A percentile compares a stretch with the other conserved stretches of the same genome.
phyloP scores from a whole-genome alignment of 2,113 vertebrate species.

The Ailuropoda melanoleuca region DNA sequence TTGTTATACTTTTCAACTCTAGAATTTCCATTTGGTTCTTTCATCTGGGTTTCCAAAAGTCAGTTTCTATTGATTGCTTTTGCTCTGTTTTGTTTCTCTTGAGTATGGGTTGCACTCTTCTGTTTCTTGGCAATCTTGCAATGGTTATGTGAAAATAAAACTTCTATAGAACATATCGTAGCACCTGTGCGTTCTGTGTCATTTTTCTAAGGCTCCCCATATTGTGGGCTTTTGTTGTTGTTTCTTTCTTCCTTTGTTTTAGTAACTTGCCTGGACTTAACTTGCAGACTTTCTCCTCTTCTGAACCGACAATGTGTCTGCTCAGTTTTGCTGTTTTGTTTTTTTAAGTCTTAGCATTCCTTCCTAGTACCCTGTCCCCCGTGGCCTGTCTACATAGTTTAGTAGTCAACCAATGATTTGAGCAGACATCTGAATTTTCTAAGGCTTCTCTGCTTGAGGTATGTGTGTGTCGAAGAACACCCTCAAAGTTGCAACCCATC shows the following conservation, averaged over 20 bases:
- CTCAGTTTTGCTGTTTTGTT: background rate
- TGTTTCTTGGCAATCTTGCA: background rate
- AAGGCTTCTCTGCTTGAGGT: background rate
- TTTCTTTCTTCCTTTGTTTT: background rate
- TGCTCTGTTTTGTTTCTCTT: too few species aligned
- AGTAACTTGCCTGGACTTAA: background rate
- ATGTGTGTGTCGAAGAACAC: background rate
- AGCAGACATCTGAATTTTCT: background rate
- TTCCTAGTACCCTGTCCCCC: background rate
- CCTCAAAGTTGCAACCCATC: background rate
- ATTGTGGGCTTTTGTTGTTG: background rate
- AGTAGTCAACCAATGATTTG: background rate
- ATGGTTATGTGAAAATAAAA: background rate
- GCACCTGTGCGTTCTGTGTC: background rate
- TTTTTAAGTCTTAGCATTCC: background rate
- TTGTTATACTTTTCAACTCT: background rate
- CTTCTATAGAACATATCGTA: background rate
- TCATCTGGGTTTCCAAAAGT: background rate
- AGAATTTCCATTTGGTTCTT: background rate
- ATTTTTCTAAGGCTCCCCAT: background rate
- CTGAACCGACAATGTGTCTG: background rate
- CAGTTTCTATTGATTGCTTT: background rate
- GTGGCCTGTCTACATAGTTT: background rate
- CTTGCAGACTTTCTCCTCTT: background rate
- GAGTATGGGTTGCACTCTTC: background rate